Evolutionary conservation across 2,888 invertebrate species (phyloP).

Genomic region (Drosophila kanekoi): DNA sequence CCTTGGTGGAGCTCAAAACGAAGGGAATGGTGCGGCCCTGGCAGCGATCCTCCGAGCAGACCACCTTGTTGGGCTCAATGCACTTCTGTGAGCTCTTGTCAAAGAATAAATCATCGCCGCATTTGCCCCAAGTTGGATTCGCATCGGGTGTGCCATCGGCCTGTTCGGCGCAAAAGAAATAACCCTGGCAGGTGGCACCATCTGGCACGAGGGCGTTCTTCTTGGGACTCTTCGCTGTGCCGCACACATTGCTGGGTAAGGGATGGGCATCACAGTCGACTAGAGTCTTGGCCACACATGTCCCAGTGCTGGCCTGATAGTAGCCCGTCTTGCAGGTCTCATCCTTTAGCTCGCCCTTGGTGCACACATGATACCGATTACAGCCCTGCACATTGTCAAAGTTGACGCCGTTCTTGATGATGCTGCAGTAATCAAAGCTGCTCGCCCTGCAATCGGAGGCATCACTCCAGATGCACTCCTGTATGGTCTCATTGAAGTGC

Average conservation of each 20-base stretch:
- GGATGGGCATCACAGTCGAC: conserved; percentile 60
- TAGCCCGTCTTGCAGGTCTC: conserved; percentile 52
- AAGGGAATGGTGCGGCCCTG: conserved; percentile 74
- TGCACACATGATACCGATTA: conserved; percentile 57
- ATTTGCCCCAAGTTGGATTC: conserved; percentile 68
- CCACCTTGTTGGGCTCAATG: conserved; percentile 49
- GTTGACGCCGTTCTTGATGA: conserved; percentile 64
- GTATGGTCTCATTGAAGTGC: conserved; percentile 61
- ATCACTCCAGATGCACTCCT: conserved; percentile 50
- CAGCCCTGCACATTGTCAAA: conserved; percentile 63
- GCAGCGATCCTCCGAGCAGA: conserved; percentile 76
- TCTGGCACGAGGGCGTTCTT: conserved; percentile 54
- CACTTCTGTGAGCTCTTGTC: conserved; percentile 55
- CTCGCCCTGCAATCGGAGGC: conserved; percentile 52
- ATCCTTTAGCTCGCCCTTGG: conserved; percentile 44
- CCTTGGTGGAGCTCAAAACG: conserved; percentile 63
- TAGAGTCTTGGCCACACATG: conserved; percentile 46
- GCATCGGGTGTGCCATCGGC: conserved; percentile 50
- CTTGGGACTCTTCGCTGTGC: conserved; percentile 46
- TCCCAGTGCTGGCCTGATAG: conserved; percentile 51
- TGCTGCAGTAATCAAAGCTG: conserved; percentile 67
- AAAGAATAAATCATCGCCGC: conserved; percentile 70
- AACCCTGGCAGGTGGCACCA: conserved; percentile 71
- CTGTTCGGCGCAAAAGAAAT: conserved; percentile 65
- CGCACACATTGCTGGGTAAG: conserved; percentile 57